Evolutionary conservation across 2,113 vertebrate genomes (phyloP).

Genomic region (Poicephalus meyeri): DNA sequence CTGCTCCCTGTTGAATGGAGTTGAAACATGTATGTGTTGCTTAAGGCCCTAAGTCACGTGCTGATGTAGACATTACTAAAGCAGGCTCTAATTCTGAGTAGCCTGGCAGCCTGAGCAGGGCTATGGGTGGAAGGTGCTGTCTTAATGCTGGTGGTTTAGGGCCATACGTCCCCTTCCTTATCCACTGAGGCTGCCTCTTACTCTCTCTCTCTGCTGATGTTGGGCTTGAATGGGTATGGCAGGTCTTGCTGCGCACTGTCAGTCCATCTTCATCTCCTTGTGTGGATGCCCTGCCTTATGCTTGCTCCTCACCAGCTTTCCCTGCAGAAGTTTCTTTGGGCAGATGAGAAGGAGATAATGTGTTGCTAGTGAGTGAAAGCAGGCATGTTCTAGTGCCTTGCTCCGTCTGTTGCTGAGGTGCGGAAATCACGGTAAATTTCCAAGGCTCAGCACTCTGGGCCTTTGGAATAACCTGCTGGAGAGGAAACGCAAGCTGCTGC

Average conservation of each 20-base stretch:
- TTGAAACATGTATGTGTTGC: fast-evolving
- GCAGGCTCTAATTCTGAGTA: neutral
- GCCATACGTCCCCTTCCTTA: neutral
- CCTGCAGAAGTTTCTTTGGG: neutral
- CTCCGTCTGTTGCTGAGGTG: neutral
- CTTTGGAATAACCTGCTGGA: neutral
- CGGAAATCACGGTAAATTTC: neutral
- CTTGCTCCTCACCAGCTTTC: fast-evolving
- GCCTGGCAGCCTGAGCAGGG: neutral
- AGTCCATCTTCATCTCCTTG: neutral
- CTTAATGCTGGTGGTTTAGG: neutral
- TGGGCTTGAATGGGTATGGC: neutral
- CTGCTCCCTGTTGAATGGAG: fast-evolving
- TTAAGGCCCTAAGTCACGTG: neutral
- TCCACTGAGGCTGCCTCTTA: neutral
- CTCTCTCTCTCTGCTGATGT: fast-evolving
- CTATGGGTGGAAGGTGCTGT: neutral
- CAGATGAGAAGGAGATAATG: neutral
- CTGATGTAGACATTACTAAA: neutral
- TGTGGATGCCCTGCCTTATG: neutral
- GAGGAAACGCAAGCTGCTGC: neutral
- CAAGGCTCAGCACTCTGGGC: neutral
- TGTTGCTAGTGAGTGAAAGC: neutral
- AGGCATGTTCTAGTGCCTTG: neutral
- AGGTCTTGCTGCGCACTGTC: neutral